A percentile compares a stretch with the other conserved stretches of the same genome.
These are phyloP conservation scores for Nyleta sp. DNA, from an alignment of 2,888 invertebrate genomes.

Conservation along the genomic window DNA sequence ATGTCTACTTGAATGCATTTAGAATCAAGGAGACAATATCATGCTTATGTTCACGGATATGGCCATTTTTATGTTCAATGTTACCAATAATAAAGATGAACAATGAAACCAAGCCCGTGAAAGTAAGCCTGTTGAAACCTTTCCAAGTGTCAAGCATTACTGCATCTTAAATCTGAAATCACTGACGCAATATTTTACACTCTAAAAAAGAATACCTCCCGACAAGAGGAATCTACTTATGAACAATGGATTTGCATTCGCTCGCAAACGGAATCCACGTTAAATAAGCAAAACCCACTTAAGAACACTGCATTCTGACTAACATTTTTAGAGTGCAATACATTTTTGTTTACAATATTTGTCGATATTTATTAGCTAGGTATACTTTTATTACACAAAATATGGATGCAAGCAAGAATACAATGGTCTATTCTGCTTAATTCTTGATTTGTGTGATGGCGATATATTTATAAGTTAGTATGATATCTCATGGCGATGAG, in stretches of 20 bases:
- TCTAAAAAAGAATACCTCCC: background rate
- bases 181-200: constrained; percentile 1
- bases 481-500: constrained; percentile 34
- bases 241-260: too few relatives aligned
- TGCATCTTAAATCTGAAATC: constrained; percentile 17
- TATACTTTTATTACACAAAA: constrained; percentile 41
- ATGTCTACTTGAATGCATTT: constrained; percentile 8
- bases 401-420: constrained; percentile 37
- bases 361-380: constrained; percentile 33
- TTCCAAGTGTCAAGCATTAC: background rate
- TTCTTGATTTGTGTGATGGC: constrained; percentile 22
- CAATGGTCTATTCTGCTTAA: background rate
- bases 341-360: constrained; percentile 16
- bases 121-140: background rate
- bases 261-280: background rate
- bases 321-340: constrained; percentile 4
- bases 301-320: constrained; percentile 8
- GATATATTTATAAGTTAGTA: constrained; percentile 21
- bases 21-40: too few relatives aligned
- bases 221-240: background rate
- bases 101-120: too few relatives aligned
- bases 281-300: background rate
- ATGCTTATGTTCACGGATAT: too few relatives aligned
- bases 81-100: too few relatives aligned
- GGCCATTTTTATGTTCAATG: too few relatives aligned